phyloP scores from a whole-genome alignment of 2,113 vertebrate genomes.

The Melanotaenia duboulayi region DNA sequence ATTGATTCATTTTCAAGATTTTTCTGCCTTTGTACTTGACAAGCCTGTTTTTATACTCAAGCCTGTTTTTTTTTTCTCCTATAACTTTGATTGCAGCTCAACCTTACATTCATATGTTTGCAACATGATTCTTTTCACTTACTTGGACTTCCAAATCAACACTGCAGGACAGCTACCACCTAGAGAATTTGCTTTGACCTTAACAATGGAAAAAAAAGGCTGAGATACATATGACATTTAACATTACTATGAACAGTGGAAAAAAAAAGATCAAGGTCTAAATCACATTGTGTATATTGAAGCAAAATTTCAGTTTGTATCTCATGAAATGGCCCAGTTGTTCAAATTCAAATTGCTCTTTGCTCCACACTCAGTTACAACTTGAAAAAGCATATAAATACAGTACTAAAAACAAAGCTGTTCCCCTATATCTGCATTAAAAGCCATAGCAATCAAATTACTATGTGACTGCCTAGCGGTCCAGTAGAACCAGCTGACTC shows the following conservation, averaged over 20 bases:
- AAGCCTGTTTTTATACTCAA: background rate
- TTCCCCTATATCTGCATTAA: slow-evolving; percentile 43
- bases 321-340: background rate
- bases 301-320: too few relatives aligned
- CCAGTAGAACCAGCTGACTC: too few relatives aligned
- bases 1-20: slow-evolving; percentile 50
- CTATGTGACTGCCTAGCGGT: slow-evolving; percentile 9
- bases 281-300: too few relatives aligned
- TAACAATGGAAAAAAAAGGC: background rate
- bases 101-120: slow-evolving; percentile 8
- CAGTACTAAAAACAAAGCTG: slow-evolving; percentile 40
- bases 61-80: background rate
- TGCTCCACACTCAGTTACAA: slow-evolving; percentile 8
- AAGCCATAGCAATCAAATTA: slow-evolving; percentile 40
- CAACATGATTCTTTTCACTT: slow-evolving; percentile 18
- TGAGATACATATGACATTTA: background rate
- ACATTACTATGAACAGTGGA: background rate
- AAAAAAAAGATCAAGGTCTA: too few relatives aligned
- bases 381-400: slow-evolving; percentile 27
- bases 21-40: slow-evolving; percentile 25
- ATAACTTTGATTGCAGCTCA: slow-evolving; percentile 13
- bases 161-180: background rate
- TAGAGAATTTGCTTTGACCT: slow-evolving; percentile 1
- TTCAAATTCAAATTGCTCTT: background rate
- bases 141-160: slow-evolving; percentile 11